These are phyloP conservation scores for Chiloscyllium plagiosum DNA, from an alignment of 2,113 vertebrate species.

Conservation along the genomic window DNA sequence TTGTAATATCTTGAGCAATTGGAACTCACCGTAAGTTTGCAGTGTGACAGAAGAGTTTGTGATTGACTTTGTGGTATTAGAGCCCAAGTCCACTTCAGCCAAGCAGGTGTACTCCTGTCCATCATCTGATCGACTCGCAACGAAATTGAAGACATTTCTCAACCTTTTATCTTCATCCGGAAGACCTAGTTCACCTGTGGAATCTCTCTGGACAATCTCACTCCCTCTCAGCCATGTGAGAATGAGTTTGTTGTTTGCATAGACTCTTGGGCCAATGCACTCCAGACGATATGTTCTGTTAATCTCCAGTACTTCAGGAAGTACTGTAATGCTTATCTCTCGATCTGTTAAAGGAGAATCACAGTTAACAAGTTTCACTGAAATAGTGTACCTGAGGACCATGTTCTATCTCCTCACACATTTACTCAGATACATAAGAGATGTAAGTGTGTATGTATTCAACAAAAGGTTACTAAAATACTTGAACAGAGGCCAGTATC, in stretches of 20 bases:
- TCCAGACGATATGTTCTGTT: conserved; percentile 9
- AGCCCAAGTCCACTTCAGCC: neutral
- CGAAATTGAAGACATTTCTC: neutral
- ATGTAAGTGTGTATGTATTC: too few species aligned
- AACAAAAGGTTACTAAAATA: too few species aligned
- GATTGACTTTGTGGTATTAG: neutral
- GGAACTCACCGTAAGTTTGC: neutral
- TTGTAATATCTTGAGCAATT: neutral
- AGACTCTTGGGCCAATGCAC: conserved; percentile 1
- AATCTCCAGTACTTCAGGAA: neutral
- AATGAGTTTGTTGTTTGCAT: neutral
- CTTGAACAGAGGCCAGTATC: too few species aligned
- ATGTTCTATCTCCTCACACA: neutral
- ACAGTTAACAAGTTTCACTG: neutral
- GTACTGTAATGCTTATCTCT: neutral
- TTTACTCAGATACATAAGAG: neutral
- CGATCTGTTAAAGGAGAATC: conserved; percentile 2
- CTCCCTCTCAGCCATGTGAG: neutral
- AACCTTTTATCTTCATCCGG: neutral
- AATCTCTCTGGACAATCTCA: neutral
- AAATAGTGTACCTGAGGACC: neutral
- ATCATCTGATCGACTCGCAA: neutral
- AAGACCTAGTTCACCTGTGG: neutral
- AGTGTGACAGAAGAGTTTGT: neutral
- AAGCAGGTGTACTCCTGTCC: neutral